Percentiles rank a stretch among this genome's conserved stretches.
phyloP scores from a whole-genome alignment of 2,797 vertebrate genomes.

The Lagocephalus sceleratus region DNA sequence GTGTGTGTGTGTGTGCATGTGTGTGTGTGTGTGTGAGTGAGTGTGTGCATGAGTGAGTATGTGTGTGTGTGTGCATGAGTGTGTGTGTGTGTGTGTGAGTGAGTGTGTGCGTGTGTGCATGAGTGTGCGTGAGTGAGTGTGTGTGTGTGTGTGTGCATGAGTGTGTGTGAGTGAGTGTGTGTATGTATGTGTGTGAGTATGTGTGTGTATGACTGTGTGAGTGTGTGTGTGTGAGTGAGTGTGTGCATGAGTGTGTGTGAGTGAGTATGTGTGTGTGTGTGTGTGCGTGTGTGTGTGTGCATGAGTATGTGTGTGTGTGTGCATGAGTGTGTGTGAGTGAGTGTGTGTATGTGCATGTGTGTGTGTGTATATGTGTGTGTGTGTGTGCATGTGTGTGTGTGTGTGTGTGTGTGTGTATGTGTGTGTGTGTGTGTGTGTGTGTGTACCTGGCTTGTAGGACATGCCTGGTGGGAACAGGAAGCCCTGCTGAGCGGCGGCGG shows the following conservation, averaged over 20 bases:
- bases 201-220: slow-evolving; percentile 78
- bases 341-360: slow-evolving; percentile 4
- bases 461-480: slow-evolving; percentile 93
- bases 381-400: not conserved
- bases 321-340: slow-evolving; percentile 4
- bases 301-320: no score
- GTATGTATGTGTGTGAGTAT: slow-evolving; percentile 7
- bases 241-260: not conserved
- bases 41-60: slow-evolving; percentile 1
- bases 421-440: slow-evolving; percentile 11
- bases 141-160: slow-evolving; percentile 41
- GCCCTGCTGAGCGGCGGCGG: slow-evolving; percentile 91
- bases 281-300: slow-evolving; percentile 7
- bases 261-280: slow-evolving; percentile 7
- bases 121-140: slow-evolving; percentile 4
- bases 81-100: slow-evolving; percentile 10
- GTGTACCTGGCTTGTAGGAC: slow-evolving; percentile 92
- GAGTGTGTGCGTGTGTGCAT: slow-evolving; percentile 3
- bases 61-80: slow-evolving; percentile 6
- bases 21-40: slow-evolving; percentile 11
- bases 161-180: slow-evolving; percentile 4
- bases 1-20: slow-evolving; percentile 5
- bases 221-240: not conserved
- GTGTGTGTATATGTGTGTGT: slow-evolving; percentile 9
- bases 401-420: slow-evolving; percentile 5